These are phyloP conservation scores for Poecile montanus DNA, from an alignment of 2,797 vertebrate species.

Conservation along the genomic window DNA sequence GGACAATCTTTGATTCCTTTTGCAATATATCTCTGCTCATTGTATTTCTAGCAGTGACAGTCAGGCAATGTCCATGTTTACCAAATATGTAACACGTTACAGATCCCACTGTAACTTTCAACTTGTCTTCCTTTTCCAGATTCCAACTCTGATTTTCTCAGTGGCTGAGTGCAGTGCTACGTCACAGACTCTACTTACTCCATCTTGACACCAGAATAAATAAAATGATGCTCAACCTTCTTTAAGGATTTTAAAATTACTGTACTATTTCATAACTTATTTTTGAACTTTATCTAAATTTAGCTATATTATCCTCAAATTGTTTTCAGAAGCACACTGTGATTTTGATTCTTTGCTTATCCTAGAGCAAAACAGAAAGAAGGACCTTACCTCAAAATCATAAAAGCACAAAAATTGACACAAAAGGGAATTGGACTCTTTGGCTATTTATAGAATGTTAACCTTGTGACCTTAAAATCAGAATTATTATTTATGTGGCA, in stretches of 20 bases:
- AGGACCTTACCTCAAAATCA: background rate
- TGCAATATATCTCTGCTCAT: slow-evolving; percentile 12
- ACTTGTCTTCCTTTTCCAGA: background rate
- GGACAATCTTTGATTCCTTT: slow-evolving; percentile 1
- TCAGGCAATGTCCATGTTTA: slow-evolving; percentile 30
- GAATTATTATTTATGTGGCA: slow-evolving; percentile 30
- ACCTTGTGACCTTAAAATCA: slow-evolving; percentile 33
- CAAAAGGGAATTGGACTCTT: background rate
- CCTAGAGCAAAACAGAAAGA: background rate
- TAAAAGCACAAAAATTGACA: background rate
- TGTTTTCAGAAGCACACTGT: background rate
- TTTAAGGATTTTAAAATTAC: background rate
- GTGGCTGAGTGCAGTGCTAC: background rate
- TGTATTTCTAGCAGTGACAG: slow-evolving; percentile 14
- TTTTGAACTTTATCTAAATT: background rate
- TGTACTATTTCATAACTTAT: background rate
- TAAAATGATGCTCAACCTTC: background rate
- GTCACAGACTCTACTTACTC: background rate
- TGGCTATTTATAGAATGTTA: slow-evolving; percentile 24
- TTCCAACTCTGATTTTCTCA: background rate
- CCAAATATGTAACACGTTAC: background rate
- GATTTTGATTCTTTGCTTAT: background rate
- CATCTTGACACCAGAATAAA: background rate
- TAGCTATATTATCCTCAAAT: background rate
- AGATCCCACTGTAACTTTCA: background rate